Evolutionary conservation across 2,888 invertebrate genomes (phyloP).

Genomic region (Carterocephalus palaemon): DNA sequence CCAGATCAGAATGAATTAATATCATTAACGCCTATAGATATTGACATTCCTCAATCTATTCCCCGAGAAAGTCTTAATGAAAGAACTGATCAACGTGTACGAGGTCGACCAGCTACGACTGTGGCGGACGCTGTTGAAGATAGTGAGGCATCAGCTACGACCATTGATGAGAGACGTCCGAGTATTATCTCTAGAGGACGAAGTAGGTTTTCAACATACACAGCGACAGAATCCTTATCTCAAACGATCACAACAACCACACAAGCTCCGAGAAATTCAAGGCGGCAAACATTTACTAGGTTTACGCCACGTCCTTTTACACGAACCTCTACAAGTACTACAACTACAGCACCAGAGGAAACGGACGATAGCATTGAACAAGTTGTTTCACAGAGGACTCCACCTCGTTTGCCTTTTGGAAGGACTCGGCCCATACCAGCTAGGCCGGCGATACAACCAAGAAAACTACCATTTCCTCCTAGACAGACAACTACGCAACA

Average conservation of each 20-base stretch:
- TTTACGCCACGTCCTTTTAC: slow-evolving; percentile 70
- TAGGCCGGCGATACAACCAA: slow-evolving; percentile 41
- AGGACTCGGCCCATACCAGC: slow-evolving; percentile 44
- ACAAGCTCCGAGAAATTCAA: slow-evolving; percentile 42
- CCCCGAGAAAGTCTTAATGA: slow-evolving; percentile 42
- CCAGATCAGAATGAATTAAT: slow-evolving; percentile 70
- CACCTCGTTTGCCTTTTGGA: slow-evolving; percentile 45
- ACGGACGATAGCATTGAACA: slow-evolving; percentile 32
- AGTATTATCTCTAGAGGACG: slow-evolving; percentile 58
- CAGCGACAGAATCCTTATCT: slow-evolving; percentile 45
- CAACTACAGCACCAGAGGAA: slow-evolving; percentile 34
- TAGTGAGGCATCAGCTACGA: slow-evolving; percentile 65
- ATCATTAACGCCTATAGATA: slow-evolving; percentile 75
- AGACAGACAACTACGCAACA: slow-evolving; percentile 50
- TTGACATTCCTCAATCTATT: slow-evolving; percentile 31
- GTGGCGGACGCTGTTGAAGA: slow-evolving; percentile 49
- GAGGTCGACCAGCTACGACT: slow-evolving; percentile 46
- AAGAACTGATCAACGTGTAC: slow-evolving; percentile 39
- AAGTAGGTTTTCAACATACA: slow-evolving; percentile 47
- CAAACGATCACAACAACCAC: slow-evolving; percentile 39
- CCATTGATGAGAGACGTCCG: slow-evolving; percentile 57
- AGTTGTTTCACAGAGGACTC: slow-evolving; percentile 42
- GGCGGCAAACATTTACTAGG: slow-evolving; percentile 58
- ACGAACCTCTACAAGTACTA: slow-evolving; percentile 38
- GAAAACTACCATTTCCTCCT: slow-evolving; percentile 55